phyloP scores from a whole-genome alignment of 37 sponge, comb jelly and placozoan species.

The Corticium candelabrum region DNA sequence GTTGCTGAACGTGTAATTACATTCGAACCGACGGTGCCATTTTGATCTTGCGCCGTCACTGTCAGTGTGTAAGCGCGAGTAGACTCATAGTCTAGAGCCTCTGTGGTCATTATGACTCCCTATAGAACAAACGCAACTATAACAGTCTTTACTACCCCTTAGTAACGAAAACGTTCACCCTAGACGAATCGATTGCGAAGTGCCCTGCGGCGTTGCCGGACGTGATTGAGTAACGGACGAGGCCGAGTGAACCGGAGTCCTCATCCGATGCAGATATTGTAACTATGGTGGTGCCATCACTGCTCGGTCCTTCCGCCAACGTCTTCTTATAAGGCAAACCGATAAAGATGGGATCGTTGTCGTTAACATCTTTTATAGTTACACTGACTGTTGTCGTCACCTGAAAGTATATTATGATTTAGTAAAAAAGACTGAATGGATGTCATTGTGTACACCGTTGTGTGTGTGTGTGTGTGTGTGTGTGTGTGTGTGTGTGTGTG shows the following conservation, averaged over 20 bases:
- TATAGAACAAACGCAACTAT: neutral
- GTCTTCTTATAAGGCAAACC: neutral
- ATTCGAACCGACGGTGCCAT: neutral
- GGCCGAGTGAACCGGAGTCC: neutral
- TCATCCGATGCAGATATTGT: neutral
- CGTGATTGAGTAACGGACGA: neutral
- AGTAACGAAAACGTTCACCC: neutral
- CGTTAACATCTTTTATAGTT: neutral
- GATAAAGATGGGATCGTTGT: neutral
- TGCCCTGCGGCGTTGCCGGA: neutral
- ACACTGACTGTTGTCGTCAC: neutral
- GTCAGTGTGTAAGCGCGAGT: slow-evolving; percentile 15
- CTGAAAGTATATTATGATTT: no score
- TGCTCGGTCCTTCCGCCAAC: neutral
- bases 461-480: no score
- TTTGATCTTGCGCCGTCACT: slow-evolving; percentile 31
- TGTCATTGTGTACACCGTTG: no score
- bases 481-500: no score
- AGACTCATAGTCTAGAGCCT: slow-evolving; percentile 9
- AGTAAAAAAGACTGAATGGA: no score
- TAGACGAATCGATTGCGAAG: neutral
- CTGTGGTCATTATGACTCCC: neutral
- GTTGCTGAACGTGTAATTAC: neutral
- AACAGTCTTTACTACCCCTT: neutral
- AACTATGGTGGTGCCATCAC: neutral